Base-by-base conservation (phyloP, 53 echinoderm and acorn worm species). In the Echinarachnius parma region DNA sequence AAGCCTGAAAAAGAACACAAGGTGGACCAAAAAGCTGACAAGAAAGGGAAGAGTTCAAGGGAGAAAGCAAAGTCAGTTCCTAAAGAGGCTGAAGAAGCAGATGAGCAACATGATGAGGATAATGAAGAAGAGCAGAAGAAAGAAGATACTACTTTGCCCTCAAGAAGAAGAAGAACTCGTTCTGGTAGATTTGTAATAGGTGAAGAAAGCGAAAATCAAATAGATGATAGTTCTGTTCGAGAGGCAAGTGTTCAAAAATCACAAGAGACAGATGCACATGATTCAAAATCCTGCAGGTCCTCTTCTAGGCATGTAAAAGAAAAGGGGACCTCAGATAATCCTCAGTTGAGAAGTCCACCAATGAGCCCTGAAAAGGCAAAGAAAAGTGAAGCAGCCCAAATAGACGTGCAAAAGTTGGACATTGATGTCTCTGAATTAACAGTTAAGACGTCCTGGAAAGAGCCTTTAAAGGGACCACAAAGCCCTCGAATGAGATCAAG, bases 141-240 rank as follows among this genome's bases (percentile, higher is more conserved):
- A 22, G 74, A 72, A 9, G 74, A 72, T 5, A 61, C 61, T 50
- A 34, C 76, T 53, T 32, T 60, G 7, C 21, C 78, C 15, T 46
- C 66, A n/a, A 56, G 78, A 34, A 78, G 82, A 31, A 55, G 87
- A 60, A 82, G 74, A 46, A 72, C 74, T 5, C 74, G 74, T 34
- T 72, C 74, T 56, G 74, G 74, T 22, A 56, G 74, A 19, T 33
- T 26, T 13, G 57, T 24, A 55, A 26, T 18, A 39, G 74, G 56
- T 34, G 74, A 56, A 26, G 57, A 56, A 56, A 35, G 4, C 3
- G 39, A 39, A 13, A 39, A 9, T 37, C 4, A 64, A 63, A 64
- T 45, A 57, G 69, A 69, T 68, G 62, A 16, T 60, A 54, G 13
- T 31, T 14, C 42, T 19, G 23, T 4, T 45, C 19, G 1, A 66